Conservation (phyloP, 2,888 invertebrate species). For the Amphimallon solstitiale region DNA sequence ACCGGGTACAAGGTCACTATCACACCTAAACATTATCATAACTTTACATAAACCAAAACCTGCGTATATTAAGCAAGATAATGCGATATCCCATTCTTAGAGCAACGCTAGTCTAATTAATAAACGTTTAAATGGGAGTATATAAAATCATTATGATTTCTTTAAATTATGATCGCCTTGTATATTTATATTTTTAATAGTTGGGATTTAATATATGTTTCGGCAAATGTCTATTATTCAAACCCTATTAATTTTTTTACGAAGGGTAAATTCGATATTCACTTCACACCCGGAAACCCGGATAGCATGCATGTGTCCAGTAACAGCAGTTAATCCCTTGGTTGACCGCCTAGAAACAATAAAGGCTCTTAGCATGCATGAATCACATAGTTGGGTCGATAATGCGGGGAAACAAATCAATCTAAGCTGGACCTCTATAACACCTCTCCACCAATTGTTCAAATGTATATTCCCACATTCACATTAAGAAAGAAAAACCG, state of each 20-base stretch:
- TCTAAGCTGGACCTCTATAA: conserved; percentile 34
- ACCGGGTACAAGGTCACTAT: no score
- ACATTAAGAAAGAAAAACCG: conserved; percentile 41
- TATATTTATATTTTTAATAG: no score
- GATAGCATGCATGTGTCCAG: conserved; percentile 21
- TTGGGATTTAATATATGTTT: no score
- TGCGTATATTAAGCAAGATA: no score
- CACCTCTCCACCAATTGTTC: conserved; percentile 21
- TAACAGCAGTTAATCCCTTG: conserved; percentile 33
- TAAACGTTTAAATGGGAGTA: no score
- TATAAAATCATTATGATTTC: no score
- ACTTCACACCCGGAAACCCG: conserved; percentile 33
- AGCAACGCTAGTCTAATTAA: no score
- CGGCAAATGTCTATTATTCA: neutral
- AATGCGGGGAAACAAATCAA: conserved; percentile 40
- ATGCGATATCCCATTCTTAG: no score
- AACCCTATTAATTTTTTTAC: neutral
- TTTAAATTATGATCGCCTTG: no score
- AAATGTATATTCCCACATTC: conserved; percentile 41
- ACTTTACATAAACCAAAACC: no score
- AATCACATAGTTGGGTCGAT: conserved; percentile 36
- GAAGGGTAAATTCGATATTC: conserved; percentile 7
- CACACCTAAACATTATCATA: no score
- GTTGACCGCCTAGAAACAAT: conserved; percentile 37
- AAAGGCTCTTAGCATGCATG: conserved; percentile 35